These are phyloP conservation scores for Vicugna pacos DNA, from an alignment of 2,113 vertebrate genomes.

Conservation along the genomic window DNA sequence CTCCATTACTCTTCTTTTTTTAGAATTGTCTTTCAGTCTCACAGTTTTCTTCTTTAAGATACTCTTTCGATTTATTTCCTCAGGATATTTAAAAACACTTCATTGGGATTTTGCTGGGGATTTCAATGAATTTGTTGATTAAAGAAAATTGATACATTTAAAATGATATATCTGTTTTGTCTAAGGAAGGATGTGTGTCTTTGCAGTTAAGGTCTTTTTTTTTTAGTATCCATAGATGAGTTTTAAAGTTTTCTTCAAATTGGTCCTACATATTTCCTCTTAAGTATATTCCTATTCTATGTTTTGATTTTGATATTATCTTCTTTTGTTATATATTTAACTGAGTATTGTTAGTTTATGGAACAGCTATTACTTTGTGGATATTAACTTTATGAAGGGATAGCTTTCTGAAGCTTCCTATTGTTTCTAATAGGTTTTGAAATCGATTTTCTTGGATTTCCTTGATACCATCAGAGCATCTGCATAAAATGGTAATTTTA, in stretches of 20 bases:
- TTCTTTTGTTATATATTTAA: not conserved
- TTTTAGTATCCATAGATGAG: not conserved
- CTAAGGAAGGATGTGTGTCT: not conserved
- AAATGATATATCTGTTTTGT: not conserved
- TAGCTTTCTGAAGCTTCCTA: not conserved
- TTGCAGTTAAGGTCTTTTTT: not conserved
- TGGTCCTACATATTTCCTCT: not conserved
- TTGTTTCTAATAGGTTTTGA: not conserved
- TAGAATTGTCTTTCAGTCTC: not conserved
- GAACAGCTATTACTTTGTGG: not conserved
- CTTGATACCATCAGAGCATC: not conserved
- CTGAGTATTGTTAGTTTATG: not conserved
- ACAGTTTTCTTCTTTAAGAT: not conserved
- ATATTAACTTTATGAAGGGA: not conserved
- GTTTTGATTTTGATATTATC: not conserved
- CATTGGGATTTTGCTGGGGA: not conserved
- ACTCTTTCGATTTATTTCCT: not conserved
- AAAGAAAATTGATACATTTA: not conserved
- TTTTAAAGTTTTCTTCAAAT: not conserved
- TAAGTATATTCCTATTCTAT: not conserved
- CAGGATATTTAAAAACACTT: not conserved
- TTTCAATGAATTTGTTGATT: not conserved
- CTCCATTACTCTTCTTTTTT: not conserved
- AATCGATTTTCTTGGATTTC: not conserved
- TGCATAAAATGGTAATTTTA: not conserved